Conservation (phyloP, 2,797 vertebrate species). For the Cheracebus regulus region DNA sequence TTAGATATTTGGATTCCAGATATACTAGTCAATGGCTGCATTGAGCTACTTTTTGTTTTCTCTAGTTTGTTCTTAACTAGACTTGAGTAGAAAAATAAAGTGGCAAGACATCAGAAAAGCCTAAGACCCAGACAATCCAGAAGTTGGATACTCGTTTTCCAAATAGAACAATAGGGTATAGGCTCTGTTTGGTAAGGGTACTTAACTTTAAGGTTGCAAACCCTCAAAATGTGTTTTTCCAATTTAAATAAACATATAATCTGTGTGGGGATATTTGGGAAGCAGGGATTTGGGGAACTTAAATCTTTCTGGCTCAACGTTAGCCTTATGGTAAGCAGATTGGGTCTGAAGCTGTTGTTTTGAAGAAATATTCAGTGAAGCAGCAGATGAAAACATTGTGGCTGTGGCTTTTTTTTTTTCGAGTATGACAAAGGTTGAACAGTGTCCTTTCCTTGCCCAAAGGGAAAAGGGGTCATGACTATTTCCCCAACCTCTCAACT, state of each 20-base stretch:
- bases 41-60: not conserved
- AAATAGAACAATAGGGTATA: not conserved
- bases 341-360: slow-evolving; percentile 40
- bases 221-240: not conserved
- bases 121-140: not conserved
- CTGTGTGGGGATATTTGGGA: not conserved
- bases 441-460: not conserved
- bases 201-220: not conserved
- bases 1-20: not conserved
- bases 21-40: not conserved
- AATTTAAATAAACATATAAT: not conserved
- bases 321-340: slow-evolving; percentile 16
- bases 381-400: slow-evolving; percentile 18
- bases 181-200: not conserved
- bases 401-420: not conserved
- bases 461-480: not conserved
- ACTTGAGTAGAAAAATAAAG: not conserved
- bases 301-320: not conserved
- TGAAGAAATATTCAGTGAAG: not conserved
- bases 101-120: not conserved
- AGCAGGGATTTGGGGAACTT: not conserved
- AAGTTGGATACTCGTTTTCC: not conserved
- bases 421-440: not conserved
- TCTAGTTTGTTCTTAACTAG: not conserved
- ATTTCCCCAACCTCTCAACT: too few relatives aligned